These are phyloP conservation scores for Athalia cordata DNA, from an alignment of 2,888 invertebrate species.

Conservation along the genomic window DNA sequence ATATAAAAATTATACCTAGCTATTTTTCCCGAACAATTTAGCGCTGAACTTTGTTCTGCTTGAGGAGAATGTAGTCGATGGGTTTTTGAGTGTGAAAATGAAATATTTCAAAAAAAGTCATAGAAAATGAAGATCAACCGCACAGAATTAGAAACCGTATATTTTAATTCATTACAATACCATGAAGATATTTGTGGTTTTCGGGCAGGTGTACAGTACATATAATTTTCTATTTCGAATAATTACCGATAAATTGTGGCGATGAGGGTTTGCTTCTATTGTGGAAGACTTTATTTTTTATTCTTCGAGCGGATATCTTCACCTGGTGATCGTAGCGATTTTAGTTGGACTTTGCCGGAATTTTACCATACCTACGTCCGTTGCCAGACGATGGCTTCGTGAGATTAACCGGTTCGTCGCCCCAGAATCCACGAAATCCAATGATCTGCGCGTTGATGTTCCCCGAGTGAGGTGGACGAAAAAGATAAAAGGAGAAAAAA, in stretches of 20 bases:
- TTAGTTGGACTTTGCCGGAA: background rate
- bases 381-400: constrained; percentile 31
- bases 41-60: background rate
- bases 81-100: background rate
- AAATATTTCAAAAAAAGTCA: too few relatives aligned
- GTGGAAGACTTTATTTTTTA: background rate
- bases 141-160: too few relatives aligned
- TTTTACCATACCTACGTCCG: background rate
- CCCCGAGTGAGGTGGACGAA: constrained; percentile 10
- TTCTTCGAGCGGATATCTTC: background rate
- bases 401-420: constrained; percentile 41
- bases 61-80: background rate
- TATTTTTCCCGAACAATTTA: constrained; percentile 12
- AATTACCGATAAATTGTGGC: too few relatives aligned
- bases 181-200: too few relatives aligned
- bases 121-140: too few relatives aligned
- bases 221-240: too few relatives aligned
- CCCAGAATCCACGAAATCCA: constrained; percentile 40
- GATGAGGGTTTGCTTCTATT: too few relatives aligned
- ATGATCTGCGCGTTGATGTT: constrained; percentile 36
- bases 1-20: background rate
- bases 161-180: too few relatives aligned
- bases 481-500: background rate
- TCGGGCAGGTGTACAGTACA: too few relatives aligned
- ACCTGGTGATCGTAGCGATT: background rate